phyloP scores from a whole-genome alignment of 2,113 vertebrate genomes.

The Sylvia atricapilla region DNA sequence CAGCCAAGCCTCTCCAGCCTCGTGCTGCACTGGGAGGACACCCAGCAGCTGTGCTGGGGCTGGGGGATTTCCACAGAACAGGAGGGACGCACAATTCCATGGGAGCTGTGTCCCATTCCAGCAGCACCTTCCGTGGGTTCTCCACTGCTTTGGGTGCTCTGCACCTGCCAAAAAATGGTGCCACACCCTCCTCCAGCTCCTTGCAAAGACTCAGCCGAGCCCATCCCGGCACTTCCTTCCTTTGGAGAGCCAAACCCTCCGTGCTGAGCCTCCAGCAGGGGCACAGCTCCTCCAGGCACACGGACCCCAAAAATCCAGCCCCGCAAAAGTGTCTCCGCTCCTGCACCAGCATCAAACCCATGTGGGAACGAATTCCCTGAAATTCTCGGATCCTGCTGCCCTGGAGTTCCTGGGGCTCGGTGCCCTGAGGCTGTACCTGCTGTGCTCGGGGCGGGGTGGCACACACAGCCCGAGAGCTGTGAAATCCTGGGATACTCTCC shows the following conservation, averaged over 20 bases:
- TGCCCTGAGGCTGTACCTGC: background rate
- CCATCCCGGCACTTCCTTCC: accelerated
- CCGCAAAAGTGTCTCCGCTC: background rate
- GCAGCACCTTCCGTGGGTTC: background rate
- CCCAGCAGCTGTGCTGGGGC: accelerated
- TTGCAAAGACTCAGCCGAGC: background rate
- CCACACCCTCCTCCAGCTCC: background rate
- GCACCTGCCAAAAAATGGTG: accelerated
- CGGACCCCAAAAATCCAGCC: background rate
- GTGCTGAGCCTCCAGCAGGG: accelerated
- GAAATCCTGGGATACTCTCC: slow-evolving; percentile 58
- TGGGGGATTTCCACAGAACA: background rate
- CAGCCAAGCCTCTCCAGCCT: background rate
- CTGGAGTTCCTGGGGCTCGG: too few relatives aligned
- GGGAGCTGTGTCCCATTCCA: background rate
- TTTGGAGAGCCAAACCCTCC: background rate
- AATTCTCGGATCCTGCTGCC: accelerated
- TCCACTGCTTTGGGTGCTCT: accelerated
- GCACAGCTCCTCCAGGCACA: background rate
- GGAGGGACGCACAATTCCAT: background rate
- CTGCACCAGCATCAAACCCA: accelerated
- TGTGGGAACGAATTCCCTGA: accelerated
- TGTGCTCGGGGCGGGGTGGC: background rate
- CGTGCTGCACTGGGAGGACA: background rate
- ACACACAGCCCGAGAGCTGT: background rate